Evolutionary conservation across 1,140 invertebrate species (phyloP).

Genomic region (Geopemphigus sp.): DNA sequence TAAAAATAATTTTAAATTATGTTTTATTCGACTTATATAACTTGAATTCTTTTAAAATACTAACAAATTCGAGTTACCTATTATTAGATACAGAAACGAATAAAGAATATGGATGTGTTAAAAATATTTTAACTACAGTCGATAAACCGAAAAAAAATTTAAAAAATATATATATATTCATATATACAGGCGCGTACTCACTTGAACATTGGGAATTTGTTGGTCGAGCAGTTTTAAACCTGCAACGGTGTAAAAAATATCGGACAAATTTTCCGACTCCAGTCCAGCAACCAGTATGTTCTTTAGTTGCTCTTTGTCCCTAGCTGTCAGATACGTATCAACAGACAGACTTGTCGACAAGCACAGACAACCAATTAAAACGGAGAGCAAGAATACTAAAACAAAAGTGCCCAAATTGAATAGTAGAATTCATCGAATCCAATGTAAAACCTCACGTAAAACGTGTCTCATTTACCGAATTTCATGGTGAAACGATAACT

Average conservation of each 20-base stretch:
- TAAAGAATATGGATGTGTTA: too few species aligned
- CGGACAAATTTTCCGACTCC: conserved; percentile 58
- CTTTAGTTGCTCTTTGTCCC: conserved; percentile 60
- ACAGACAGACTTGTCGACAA: conserved; percentile 8
- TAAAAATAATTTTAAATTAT: too few species aligned
- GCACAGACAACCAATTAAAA: not conserved
- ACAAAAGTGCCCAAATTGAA: not conserved
- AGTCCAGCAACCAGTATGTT: conserved; percentile 61
- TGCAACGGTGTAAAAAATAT: conserved; percentile 61
- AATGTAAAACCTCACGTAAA: not conserved
- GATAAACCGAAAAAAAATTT: too few species aligned
- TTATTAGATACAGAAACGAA: too few species aligned
- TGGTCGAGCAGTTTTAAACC: conserved; percentile 60
- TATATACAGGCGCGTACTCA: conserved; percentile 52
- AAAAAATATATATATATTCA: too few species aligned
- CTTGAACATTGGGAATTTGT: conserved; percentile 58
- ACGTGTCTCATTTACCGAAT: not conserved
- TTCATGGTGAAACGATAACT: not conserved
- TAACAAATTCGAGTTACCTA: too few species aligned
- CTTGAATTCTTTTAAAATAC: too few species aligned
- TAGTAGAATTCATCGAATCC: not conserved
- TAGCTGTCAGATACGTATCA: conserved; percentile 59
- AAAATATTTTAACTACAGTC: too few species aligned
- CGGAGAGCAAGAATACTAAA: conserved; percentile 10
- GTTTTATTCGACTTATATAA: too few species aligned